A percentile compares a stretch with the other conserved stretches of the same genome.
These are phyloP conservation scores for Propsilocerus akamusi DNA, from an alignment of 1,140 invertebrate genomes.

Conservation along the genomic window DNA sequence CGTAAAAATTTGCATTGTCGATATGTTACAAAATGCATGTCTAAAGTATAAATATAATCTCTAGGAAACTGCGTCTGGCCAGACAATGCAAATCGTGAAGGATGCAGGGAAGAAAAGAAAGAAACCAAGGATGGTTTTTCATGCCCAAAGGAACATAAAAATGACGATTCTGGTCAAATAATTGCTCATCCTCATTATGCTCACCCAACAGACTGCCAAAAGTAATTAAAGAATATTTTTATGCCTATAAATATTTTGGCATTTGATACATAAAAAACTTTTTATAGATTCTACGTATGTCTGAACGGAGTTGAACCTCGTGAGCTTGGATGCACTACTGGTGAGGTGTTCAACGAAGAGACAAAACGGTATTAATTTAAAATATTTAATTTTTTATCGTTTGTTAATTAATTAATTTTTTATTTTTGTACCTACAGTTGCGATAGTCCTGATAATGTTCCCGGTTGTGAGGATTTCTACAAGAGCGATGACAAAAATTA, in stretches of 20 bases:
- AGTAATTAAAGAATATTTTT: too few relatives aligned
- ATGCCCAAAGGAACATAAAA: constrained; percentile 48
- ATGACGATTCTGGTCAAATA: constrained; percentile 45
- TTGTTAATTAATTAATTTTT: too few relatives aligned
- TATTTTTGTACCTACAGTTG: too few relatives aligned
- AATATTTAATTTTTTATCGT: too few relatives aligned
- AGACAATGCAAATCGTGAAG: constrained; percentile 53
- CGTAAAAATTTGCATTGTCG: too few relatives aligned
- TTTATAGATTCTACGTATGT: constrained; percentile 66
- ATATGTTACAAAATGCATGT: too few relatives aligned
- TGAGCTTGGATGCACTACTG: constrained; percentile 64
- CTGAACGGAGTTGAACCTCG: constrained; percentile 68
- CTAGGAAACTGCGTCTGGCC: constrained; percentile 72
- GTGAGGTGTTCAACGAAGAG: constrained; percentile 73
- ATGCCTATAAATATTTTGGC: too few relatives aligned
- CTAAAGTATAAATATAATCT: too few relatives aligned
- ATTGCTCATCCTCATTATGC: constrained; percentile 75
- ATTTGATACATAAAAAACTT: too few relatives aligned
- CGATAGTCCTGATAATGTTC: constrained; percentile 70
- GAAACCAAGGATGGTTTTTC: constrained; percentile 62
- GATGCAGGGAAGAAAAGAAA: constrained; percentile 37
- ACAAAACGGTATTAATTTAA: too few relatives aligned
- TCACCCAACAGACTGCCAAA: constrained; percentile 71
- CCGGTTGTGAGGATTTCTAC: constrained; percentile 78
- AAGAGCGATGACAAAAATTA: constrained; percentile 38